Base-by-base conservation (phyloP, 2,113 vertebrate genomes). In the Pedionomus torquatus region DNA sequence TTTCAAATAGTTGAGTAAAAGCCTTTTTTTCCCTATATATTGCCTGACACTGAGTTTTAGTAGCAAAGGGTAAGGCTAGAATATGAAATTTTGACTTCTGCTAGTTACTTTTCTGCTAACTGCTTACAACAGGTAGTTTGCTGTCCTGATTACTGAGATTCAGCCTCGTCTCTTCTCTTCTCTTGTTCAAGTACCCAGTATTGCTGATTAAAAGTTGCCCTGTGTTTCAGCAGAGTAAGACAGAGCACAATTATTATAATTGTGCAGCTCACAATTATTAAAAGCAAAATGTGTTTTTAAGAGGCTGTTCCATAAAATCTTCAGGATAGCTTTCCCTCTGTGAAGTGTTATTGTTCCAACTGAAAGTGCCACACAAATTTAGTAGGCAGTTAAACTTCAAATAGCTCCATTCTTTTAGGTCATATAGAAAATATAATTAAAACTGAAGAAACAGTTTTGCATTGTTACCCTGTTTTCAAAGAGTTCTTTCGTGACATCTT, bases 21-120 rank as follows among this genome's bases (percentile, higher is more conserved):
- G 0, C 1, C 2, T 15, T 48, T 80, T 57, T 79, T 61, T n/a
- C n/a, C 9, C 21, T 41, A 4, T 14, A 9, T 23, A 30, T 3
- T 19, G 7, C 5, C n/a, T 76, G 17, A 63, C 89, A 54, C 4
- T n/a, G 20, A 43, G 3, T 80, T 90, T 48, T 64, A 55, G 10
- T 28, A 89, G 9, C 2, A 25, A 57, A 3, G 5, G 5, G 30
- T 69, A 79, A 46, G 28, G 18, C 7, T 7, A n/a, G 13, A 89
- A 55, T 43, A 74, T 55, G 25, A 68, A 54, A 61, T 55, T 71
- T 60, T 58, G 7, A 30, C 7, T n/a, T n/a, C n/a, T n/a, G n/a
- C n/a, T n/a, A n/a, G n/a, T 46, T 43, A 17, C 23, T 37, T 70
- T 52, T 75, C 20, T 71, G 3, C 17, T 77, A 37, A 16, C 4